Base-by-base conservation (phyloP, 2,888 invertebrate species). In the Chelonus formosanus region DNA sequence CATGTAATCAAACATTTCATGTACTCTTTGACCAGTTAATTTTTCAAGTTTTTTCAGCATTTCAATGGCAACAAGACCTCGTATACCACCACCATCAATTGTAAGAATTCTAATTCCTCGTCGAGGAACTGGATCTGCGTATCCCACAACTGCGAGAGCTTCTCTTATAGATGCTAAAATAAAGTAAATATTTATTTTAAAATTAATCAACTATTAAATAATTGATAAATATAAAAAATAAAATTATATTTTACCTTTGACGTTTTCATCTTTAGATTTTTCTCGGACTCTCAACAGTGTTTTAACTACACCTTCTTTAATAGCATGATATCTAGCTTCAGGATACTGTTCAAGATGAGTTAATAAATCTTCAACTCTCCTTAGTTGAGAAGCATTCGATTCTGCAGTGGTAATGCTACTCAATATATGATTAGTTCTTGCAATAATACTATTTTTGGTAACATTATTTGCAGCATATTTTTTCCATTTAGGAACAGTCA, bases 41-140 rank as follows among this genome's bases (percentile, higher is more conserved):
- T 88, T 86, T 84, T 97, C 95, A 47, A 97, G 83, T 74, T 91
- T 90, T 59, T 90, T 88, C 71, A 97, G 84, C 82, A 95, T 90
- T 84, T 95, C 92, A 69, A 97, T 89, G 3, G 94, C 93, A 70
- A 95, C 87, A 69, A 96, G 87, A n/a, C 96, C 96, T 68, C 95
- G 88, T 68, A 94, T 91, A 56, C 96, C 96, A 52, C 97, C 96
- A 3, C 97, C 97, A 85, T 97, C 96, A 75, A 97, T 92, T 0
- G 94, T 87, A 59, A 97, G 86, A 63, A 97, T 89, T 78, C 92
- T 87, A 55, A 96, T 91, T 1, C 96, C 96, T 36, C 87, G 86
- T 1, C 90, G 90, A 65, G 88, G 88, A 3, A 92, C 86, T 4
- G 93, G 90, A 55, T 89, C 89, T 0, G 88, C 83, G 80, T 92